Evolutionary conservation across 2,888 invertebrate species (phyloP).

Genomic region (Rhaphigaster nebulosa): DNA sequence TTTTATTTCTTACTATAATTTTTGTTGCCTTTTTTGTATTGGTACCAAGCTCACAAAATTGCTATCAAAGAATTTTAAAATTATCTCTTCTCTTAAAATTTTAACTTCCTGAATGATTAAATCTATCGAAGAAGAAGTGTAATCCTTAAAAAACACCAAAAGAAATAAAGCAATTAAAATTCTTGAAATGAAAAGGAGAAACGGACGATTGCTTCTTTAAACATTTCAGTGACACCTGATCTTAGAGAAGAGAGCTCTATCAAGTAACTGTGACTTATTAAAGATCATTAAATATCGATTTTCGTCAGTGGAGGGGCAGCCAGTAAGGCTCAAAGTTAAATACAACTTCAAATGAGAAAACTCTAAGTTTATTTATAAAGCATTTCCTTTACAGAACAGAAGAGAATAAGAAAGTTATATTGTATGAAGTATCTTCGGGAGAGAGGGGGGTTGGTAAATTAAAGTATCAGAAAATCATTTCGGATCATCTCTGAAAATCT

Average conservation of each 20-base stretch:
- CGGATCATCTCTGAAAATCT: neutral
- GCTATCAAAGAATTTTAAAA: too few relatives aligned
- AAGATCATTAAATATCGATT: constrained; percentile 22
- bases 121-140: neutral
- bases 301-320: neutral
- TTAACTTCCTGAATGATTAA: neutral
- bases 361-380: neutral
- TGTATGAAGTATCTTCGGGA: neutral
- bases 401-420: neutral
- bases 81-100: neutral
- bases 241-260: neutral
- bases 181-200: neutral
- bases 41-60: too few relatives aligned
- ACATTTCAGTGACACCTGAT: neutral
- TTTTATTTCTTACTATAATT: too few relatives aligned
- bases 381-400: neutral
- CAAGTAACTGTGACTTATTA: neutral
- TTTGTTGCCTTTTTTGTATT: too few relatives aligned
- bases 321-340: neutral
- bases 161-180: neutral
- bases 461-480: neutral
- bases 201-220: neutral
- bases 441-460: neutral
- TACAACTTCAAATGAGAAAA: constrained; percentile 12
- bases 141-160: neutral